These are phyloP conservation scores for Percopsis omiscomaycus DNA, from an alignment of 2,797 vertebrate species.

Conservation along the genomic window DNA sequence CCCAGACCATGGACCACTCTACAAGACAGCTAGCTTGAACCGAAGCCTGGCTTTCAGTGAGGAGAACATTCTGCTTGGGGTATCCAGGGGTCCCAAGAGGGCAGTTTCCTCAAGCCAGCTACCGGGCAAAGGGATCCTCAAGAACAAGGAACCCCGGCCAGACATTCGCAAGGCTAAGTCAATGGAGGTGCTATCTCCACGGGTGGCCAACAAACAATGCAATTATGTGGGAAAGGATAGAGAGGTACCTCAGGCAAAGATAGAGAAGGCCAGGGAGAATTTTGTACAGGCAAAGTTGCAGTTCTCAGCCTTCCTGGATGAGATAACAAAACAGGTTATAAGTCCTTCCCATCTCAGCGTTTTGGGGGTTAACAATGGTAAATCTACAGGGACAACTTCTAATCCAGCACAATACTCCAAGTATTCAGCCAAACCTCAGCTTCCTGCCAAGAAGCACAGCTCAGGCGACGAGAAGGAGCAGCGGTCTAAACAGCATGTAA, in stretches of 20 bases:
- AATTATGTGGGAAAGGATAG: conserved; percentile 51
- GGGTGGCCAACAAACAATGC: conserved; percentile 47
- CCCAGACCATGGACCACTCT: conserved; percentile 53
- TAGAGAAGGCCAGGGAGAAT: conserved; percentile 51
- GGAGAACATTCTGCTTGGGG: conserved; percentile 62
- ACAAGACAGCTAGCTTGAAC: conserved; percentile 74
- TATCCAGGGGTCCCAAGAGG: conserved; percentile 63
- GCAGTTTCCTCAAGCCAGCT: conserved; percentile 68
- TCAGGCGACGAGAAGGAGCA: conserved; percentile 40
- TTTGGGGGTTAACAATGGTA: conserved; percentile 66
- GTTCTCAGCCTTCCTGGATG: conserved; percentile 85
- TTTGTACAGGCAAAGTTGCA: conserved; percentile 77
- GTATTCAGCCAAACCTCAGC: conserved; percentile 61
- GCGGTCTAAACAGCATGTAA: conserved; percentile 37
- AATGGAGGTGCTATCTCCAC: conserved; percentile 80
- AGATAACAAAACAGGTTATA: conserved; percentile 83
- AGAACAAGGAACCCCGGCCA: conserved; percentile 67
- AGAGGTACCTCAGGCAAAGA: conserved; percentile 29
- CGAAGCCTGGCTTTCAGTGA: conserved; percentile 70
- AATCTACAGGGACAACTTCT: conserved; percentile 31
- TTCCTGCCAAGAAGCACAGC: conserved; percentile 64
- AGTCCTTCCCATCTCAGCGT: conserved; percentile 77
- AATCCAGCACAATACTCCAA: conserved; percentile 12
- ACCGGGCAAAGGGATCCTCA: conserved; percentile 80
- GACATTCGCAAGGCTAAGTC: conserved; percentile 80